Evolutionary conservation across 1,140 invertebrate species (phyloP), one percentile per base, ranked within the genome.

Genomic region (Drosophila paulistorum): DNA sequence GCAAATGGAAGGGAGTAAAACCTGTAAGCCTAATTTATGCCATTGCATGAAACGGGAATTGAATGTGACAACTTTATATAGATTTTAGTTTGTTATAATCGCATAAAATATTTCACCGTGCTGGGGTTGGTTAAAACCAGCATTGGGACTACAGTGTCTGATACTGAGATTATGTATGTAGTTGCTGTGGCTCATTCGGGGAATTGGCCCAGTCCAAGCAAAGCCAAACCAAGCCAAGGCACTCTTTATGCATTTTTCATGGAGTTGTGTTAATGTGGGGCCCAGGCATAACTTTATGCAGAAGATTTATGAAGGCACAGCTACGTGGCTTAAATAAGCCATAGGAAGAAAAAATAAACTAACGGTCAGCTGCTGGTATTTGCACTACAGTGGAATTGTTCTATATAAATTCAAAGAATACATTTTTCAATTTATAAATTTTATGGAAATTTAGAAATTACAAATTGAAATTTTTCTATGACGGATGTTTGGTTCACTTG

Each of bases 11-110:
- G n/a, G 42, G 23, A 26, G 23, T 4, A 60, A 68, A 9, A 51
- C 17, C 17, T n/a, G 17, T 82, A 87, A 86, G 83, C 83, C 83
- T 84, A 89, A 89, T 89, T 89, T 84, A 89, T 89, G 84, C 84
- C 74, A 58, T 68, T 77, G 71, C 68, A 78, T 80, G 73, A 61
- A 57, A 17, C 60, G 77, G 68, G 84, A 83, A 87, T 87, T 89
- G 77, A 89, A 89, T 89, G 81, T 81, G 84, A 83, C 71, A 84
- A 89, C 74, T 87, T 89, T 87, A 84, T 87, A 89, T 87, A 72
- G 80, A 84, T 77, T 84, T 80, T 71, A 84, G 83, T 87, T 87
- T 87, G 83, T 87, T 87, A 89, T 87, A 83, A 89, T 83, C 84
- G 80, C 83, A 87, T 89, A 89, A 83, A 89, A 69, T 77, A 86